These are phyloP conservation scores for Peromyscus melanophrys DNA, from an alignment of 2,797 vertebrate species.

Conservation along the genomic window DNA sequence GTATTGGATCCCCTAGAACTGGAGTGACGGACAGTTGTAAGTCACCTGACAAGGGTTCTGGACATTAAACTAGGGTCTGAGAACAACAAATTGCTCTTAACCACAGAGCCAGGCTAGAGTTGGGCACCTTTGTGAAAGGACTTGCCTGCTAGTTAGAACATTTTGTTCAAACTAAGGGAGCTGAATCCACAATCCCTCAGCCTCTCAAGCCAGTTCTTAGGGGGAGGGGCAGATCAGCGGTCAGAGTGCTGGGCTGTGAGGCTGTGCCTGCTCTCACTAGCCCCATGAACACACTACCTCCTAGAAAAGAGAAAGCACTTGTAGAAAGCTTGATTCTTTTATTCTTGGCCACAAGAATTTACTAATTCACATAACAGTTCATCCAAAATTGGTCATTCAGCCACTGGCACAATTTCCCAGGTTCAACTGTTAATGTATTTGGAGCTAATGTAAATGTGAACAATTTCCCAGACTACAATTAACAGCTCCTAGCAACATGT, in stretches of 20 bases:
- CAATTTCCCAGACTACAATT: constrained; percentile 40
- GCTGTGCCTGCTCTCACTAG: rapidly evolving
- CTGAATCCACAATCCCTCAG: not conserved
- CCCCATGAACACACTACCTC: not conserved
- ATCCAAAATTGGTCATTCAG: not conserved
- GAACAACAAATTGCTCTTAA: not conserved
- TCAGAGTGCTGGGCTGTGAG: rapidly evolving
- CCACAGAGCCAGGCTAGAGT: not conserved
- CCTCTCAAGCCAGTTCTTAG: not conserved
- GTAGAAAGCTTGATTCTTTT: not conserved
- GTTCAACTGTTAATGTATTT: constrained; percentile 36
- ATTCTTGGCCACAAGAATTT: not conserved
- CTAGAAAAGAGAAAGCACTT: not conserved
- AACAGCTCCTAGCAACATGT: not conserved
- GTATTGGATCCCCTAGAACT: not conserved
- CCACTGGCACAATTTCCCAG: not conserved
- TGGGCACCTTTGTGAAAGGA: not conserved
- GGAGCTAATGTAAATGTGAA: not conserved
- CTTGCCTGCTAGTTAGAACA: not conserved
- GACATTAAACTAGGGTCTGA: not conserved
- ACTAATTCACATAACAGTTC: not conserved
- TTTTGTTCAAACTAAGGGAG: not conserved
- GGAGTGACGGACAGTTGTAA: not conserved
- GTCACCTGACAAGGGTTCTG: not conserved
- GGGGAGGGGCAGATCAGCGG: rapidly evolving